These are phyloP conservation scores for Xiphophorus maculatus DNA, from an alignment of 2,113 vertebrate species.

Conservation along the genomic window DNA sequence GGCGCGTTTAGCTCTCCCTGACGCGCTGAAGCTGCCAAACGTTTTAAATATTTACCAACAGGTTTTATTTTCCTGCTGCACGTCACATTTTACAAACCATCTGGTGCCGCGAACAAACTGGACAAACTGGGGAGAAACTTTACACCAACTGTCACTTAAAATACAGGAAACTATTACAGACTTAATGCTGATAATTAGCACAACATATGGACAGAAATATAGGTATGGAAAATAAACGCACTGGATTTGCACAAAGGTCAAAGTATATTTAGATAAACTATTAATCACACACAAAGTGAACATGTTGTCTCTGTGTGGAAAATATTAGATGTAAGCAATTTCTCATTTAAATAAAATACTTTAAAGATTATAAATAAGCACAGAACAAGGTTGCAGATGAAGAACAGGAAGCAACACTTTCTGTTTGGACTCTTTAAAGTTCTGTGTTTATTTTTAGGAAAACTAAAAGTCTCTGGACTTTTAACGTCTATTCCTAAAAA, in stretches of 20 bases:
- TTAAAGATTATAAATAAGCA: no score
- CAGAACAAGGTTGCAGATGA: no score
- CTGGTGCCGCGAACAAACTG: conserved; percentile 18
- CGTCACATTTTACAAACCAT: conserved; percentile 37
- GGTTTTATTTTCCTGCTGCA: conserved; percentile 34
- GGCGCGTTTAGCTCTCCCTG: conserved; percentile 17
- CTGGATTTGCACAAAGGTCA: neutral
- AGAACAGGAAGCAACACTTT: no score
- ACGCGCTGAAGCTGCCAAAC: conserved; percentile 26
- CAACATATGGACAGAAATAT: neutral
- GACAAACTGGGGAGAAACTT: conserved; percentile 11
- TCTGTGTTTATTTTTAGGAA: no score
- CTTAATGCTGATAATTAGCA: neutral
- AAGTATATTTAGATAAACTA: neutral
- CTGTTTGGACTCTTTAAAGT: no score
- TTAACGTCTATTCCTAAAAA: no score
- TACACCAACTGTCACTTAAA: conserved; percentile 1
- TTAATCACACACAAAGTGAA: neutral
- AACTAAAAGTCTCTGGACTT: no score
- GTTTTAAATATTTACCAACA: conserved; percentile 24
- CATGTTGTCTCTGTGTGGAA: no score
- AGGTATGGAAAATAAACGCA: neutral
- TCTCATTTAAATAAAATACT: no score
- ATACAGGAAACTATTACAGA: neutral
- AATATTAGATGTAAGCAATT: no score